phyloP scores from a whole-genome alignment of 2,888 invertebrate genomes.

The Norana najaformis region DNA sequence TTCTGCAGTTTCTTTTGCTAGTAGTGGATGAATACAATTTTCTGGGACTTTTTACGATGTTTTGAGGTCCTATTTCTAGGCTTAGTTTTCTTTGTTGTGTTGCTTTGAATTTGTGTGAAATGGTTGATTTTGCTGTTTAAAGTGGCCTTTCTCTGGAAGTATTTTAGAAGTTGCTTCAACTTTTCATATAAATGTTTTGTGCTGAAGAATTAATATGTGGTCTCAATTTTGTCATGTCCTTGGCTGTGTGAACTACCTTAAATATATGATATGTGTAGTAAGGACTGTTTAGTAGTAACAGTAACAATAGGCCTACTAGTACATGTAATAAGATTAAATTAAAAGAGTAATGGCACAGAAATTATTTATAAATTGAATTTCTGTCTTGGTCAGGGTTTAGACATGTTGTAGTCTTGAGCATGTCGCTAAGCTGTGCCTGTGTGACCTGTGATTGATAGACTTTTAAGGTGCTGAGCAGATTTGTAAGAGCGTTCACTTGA shows the following conservation, averaged over 20 bases:
- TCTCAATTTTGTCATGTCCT: background rate
- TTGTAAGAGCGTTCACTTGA: background rate
- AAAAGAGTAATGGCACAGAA: background rate
- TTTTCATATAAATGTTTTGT: slow-evolving; percentile 3
- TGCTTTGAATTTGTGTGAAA: background rate
- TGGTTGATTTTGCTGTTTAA: slow-evolving; percentile 6
- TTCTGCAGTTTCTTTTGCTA: background rate
- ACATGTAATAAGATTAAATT: background rate
- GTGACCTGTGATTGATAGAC: background rate
- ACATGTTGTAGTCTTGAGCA: background rate
- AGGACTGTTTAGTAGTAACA: background rate
- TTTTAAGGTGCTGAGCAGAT: background rate
- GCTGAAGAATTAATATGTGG: background rate
- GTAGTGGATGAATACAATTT: background rate
- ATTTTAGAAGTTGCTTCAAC: background rate
- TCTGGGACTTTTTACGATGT: background rate
- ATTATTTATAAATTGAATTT: background rate
- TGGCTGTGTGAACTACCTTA: background rate
- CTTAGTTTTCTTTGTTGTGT: background rate
- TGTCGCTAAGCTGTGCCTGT: background rate
- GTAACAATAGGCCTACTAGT: background rate
- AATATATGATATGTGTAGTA: background rate
- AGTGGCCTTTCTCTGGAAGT: slow-evolving; percentile 3
- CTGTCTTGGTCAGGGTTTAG: background rate
- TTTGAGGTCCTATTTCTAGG: background rate